Evolutionary conservation across 2,113 vertebrate species (phyloP).

Genomic region (Poeciliopsis retropinna): DNA sequence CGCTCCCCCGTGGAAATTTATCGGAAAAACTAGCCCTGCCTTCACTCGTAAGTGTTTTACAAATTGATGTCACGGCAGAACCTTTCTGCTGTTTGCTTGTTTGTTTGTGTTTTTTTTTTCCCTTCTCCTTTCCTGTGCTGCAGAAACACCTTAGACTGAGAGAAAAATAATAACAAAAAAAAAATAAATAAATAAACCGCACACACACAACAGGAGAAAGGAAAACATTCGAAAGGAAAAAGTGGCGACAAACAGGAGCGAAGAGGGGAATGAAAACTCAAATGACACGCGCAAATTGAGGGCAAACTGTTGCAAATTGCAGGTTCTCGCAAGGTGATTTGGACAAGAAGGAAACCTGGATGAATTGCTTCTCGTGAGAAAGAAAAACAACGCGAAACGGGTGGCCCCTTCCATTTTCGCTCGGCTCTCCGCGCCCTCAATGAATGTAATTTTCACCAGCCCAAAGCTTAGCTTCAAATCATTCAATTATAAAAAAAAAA

Average conservation of each 20-base stretch:
- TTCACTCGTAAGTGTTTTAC: slow-evolving; percentile 19
- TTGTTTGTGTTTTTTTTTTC: neutral
- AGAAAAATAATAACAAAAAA: neutral
- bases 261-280: slow-evolving; percentile 30
- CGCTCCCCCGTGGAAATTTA: slow-evolving; percentile 4
- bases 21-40: slow-evolving; percentile 12
- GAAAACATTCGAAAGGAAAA: slow-evolving; percentile 31
- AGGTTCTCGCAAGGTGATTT: slow-evolving; percentile 24
- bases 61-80: slow-evolving; percentile 50
- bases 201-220: slow-evolving; percentile 15
- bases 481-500: neutral
- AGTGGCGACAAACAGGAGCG: slow-evolving; percentile 3
- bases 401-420: slow-evolving; percentile 6
- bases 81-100: slow-evolving; percentile 9
- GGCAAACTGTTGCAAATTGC: slow-evolving; percentile 42
- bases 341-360: slow-evolving; percentile 28
- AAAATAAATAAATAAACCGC: neutral
- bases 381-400: slow-evolving; percentile 5
- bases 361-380: slow-evolving; percentile 14
- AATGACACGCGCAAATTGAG: slow-evolving; percentile 57
- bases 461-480: slow-evolving; percentile 5
- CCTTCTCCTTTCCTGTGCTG: slow-evolving; percentile 11
- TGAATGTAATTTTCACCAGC: neutral
- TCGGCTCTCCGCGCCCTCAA: neutral
- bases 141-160: slow-evolving; percentile 7